Percentiles rank a stretch among this genome's conserved stretches.
Evolutionary conservation across 2,113 vertebrate species (phyloP).

Genomic region (Chascanopsetta lugubris): DNA sequence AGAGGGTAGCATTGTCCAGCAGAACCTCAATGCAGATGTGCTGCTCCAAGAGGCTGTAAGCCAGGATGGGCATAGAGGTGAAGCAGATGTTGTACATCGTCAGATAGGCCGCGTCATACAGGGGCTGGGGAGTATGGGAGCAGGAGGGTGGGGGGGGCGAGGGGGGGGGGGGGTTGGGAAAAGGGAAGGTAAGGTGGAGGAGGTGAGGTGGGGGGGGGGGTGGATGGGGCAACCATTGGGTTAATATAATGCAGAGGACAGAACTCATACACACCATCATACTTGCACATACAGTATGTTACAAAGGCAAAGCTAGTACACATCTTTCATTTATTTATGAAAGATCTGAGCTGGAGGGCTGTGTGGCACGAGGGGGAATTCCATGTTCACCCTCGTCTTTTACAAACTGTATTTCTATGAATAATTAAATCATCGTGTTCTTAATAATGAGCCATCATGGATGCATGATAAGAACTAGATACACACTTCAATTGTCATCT

Average conservation of each 20-base stretch:
- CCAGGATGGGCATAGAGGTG: constrained; percentile 97
- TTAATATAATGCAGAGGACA: constrained; percentile 71
- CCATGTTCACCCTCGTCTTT: background rate
- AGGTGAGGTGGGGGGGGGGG: constrained; percentile 44
- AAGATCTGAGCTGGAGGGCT: constrained; percentile 19
- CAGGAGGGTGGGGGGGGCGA: constrained; percentile 32
- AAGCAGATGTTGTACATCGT: constrained; percentile 99
- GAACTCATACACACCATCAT: constrained; percentile 42
- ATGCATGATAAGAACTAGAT: no score
- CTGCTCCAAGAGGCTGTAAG: constrained; percentile 96
- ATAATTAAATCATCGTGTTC: no score
- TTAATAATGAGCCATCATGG: no score
- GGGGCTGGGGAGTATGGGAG: constrained; percentile 83
- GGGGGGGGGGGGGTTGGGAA: constrained; percentile 34
- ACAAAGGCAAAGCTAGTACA: constrained; percentile 23
- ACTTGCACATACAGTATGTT: constrained; percentile 8
- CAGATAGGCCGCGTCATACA: constrained; percentile 98
- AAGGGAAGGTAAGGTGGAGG: constrained; percentile 33
- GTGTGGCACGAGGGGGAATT: background rate
- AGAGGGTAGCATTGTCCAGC: constrained; percentile 79
- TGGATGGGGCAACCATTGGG: constrained; percentile 53
- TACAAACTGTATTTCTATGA: no score
- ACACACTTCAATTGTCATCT: no score
- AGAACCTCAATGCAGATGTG: constrained; percentile 90
- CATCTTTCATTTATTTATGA: constrained; percentile 36